Evolutionary conservation across 1,140 invertebrate genomes (phyloP), one percentile per base, ranked within the genome.

Genomic region (Nebria ingens): DNA sequence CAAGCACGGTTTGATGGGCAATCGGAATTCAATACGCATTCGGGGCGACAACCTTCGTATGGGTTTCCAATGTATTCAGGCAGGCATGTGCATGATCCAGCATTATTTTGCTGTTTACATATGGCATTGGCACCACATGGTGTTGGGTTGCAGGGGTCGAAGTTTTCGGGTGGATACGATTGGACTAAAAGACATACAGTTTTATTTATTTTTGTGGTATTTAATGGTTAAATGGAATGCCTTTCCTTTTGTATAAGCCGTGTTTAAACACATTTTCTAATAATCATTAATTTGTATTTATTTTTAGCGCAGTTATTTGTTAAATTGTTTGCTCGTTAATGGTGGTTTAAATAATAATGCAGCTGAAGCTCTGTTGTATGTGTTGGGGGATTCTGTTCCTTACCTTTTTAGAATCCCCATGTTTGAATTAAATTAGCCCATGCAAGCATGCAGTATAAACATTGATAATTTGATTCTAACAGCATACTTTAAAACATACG

Each of bases 121-220:
- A 85, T 75, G 63, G 86, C 89, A 64, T 91, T 88, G 0, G 83
- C 81, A 54, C 88, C 88, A 65, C 88, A 92, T 12, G 89, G 89
- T 1, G 86, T 86, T 19, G 85, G 86, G 58, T 79, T 71, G 65
- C 89, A 92, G 13, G 87, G 85, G 66, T 87, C 78, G 59, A 73
- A 76, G n/a, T 69, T 20, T 69, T 76, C 73, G 59, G 59, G 0
- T 66, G 71, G 23, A 63, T 67, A 2, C 63, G 59, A 58, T 63
- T 57, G n/a, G 61, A 42, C n/a, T 66, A 70, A 68, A 59, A 56
- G 62, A 64, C 82, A 64, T 85, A 84, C 56, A 76, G 75, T 69
- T 86, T 84, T 60, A 65, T 86, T 45, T 12, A 34, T 34, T 6
- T 34, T 34, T 34, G n/a, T 9, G 6, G n/a, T 34, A 9, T 6